phyloP scores from a whole-genome alignment of 2,113 vertebrate species.

The Eubucco bourcierii region DNA sequence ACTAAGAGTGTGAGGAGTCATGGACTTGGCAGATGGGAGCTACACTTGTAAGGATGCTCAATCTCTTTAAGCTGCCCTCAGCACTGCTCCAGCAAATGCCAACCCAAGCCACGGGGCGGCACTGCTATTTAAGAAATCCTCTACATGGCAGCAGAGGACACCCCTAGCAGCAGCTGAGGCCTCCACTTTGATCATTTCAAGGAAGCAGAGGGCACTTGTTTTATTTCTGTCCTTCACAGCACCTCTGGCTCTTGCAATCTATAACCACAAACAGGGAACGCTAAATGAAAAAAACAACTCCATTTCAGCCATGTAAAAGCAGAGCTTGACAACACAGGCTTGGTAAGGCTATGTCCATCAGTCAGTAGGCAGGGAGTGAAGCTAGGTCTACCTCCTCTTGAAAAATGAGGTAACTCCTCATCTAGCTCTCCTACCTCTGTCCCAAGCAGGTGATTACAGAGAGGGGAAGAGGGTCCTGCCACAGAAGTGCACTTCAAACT shows the following conservation, averaged over 20 bases:
- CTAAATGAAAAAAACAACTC: not conserved
- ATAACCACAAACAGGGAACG: not conserved
- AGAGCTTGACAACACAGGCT: not conserved
- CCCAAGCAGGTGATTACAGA: not conserved
- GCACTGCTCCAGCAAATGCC: not conserved
- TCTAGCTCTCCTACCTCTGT: not conserved
- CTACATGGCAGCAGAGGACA: not conserved
- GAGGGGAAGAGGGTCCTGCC: not conserved
- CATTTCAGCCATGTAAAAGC: not conserved
- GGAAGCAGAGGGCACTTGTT: not conserved
- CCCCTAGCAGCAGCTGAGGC: not conserved
- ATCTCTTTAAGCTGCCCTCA: not conserved
- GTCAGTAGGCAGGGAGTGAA: not conserved
- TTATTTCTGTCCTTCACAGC: not conserved
- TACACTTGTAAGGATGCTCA: not conserved
- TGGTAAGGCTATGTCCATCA: not conserved
- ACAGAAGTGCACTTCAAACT: not conserved
- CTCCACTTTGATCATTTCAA: rapidly evolving
- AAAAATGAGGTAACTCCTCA: not conserved
- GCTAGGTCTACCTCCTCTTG: not conserved
- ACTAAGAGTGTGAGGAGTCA: not conserved
- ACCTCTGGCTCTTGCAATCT: not conserved
- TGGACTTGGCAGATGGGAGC: rapidly evolving
- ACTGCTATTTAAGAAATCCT: not conserved
- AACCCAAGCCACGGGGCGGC: constrained; percentile 25